Evolutionary conservation across 2,113 vertebrate species (phyloP).

Genomic region (Cranoglanis bouderius): DNA sequence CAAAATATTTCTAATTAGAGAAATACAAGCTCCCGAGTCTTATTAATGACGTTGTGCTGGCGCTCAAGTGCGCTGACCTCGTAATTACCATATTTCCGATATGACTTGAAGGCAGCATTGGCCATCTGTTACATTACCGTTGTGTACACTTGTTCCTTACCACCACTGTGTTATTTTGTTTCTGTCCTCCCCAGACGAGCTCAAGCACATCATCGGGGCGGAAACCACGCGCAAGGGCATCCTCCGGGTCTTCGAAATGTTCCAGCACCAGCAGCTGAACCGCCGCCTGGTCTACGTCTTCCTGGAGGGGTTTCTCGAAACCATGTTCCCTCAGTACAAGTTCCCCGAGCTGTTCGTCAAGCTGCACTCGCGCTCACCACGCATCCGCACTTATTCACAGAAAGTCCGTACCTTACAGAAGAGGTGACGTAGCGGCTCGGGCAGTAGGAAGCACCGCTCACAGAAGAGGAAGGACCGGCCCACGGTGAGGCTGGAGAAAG

Average conservation of each 20-base stretch:
- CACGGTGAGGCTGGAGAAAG: neutral
- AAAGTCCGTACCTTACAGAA: slow-evolving; percentile 89
- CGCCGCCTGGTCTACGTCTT: slow-evolving; percentile 94
- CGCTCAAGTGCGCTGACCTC: neutral
- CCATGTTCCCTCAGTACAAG: slow-evolving; percentile 95
- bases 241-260: slow-evolving; percentile 98
- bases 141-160: neutral
- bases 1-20: neutral
- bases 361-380: slow-evolving; percentile 93
- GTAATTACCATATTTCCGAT: neutral
- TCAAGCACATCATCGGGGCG: slow-evolving; percentile 81
- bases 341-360: slow-evolving; percentile 96
- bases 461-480: slow-evolving; percentile 51
- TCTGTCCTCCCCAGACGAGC: slow-evolving; percentile 66
- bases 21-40: neutral
- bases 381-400: slow-evolving; percentile 87
- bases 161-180: too few species aligned
- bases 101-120: neutral
- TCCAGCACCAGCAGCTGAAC: slow-evolving; percentile 95
- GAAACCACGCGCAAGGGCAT: slow-evolving; percentile 95
- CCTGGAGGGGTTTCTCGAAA: slow-evolving; percentile 97
- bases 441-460: slow-evolving; percentile 59
- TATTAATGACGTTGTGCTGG: neutral
- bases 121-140: neutral
- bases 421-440: slow-evolving; percentile 83